Percentiles rank a stretch among this genome's conserved stretches.
Conservation (phyloP, 1,140 invertebrate species). For the Cotesia glomerata region DNA sequence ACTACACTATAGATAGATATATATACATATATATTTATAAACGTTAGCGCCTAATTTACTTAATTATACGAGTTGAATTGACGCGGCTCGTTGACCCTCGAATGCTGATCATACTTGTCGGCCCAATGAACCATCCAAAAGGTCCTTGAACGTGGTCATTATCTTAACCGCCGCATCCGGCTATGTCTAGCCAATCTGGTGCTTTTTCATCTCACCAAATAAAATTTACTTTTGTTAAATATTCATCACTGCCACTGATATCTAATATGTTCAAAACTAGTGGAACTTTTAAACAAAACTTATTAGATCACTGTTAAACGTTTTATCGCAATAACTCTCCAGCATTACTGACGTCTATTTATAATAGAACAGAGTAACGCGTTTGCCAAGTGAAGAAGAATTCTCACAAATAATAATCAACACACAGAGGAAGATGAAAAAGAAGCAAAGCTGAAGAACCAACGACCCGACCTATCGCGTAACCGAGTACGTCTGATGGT, state of each 20-base stretch:
- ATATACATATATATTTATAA: too few species aligned
- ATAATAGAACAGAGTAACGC: not conserved
- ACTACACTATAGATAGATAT: too few species aligned
- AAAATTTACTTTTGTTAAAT: too few species aligned
- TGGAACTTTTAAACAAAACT: too few species aligned
- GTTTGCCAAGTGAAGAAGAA: not conserved
- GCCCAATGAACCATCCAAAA: slow-evolving; percentile 13
- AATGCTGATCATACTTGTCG: slow-evolving; percentile 3
- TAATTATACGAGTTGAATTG: slow-evolving; percentile 10
- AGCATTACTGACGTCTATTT: too few species aligned
- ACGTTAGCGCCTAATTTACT: slow-evolving; percentile 18
- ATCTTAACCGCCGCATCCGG: not conserved
- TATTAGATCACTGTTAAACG: too few species aligned
- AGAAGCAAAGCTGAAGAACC: not conserved
- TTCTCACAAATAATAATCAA: not conserved
- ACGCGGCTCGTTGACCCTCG: slow-evolving; percentile 2
- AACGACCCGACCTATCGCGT: slow-evolving; percentile 22
- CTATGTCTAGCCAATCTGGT: not conserved
- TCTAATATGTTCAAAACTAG: too few species aligned
- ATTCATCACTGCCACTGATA: too few species aligned
- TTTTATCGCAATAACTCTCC: too few species aligned
- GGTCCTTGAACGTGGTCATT: slow-evolving; percentile 15
- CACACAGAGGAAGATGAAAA: not conserved
- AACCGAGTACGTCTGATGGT: slow-evolving; percentile 24
- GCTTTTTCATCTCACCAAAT: not conserved